Conservation (phyloP, 2,797 vertebrate species). For the Syngnathus rostellatus region DNA sequence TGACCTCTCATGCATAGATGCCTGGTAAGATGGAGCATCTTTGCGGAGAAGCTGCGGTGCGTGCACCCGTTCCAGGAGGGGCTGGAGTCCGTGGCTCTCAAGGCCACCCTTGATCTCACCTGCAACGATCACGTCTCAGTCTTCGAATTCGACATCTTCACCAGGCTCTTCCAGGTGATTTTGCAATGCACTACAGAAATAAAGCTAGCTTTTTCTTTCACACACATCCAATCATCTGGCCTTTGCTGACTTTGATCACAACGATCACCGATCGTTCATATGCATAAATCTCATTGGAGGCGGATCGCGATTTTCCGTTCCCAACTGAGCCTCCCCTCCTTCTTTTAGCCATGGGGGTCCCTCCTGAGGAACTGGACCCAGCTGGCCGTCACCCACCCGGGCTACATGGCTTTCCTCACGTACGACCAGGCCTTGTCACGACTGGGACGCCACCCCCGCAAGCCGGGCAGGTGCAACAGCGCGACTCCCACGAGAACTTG, state of each 20-base stretch:
- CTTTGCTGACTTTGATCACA: too few relatives aligned
- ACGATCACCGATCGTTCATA: neutral
- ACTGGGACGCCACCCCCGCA: conserved; percentile 95
- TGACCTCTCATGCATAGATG: conserved; percentile 57
- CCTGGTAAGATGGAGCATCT: conserved; percentile 72
- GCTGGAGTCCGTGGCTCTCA: conserved; percentile 93
- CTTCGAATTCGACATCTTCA: conserved; percentile 99
- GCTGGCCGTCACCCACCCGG: conserved; percentile 92
- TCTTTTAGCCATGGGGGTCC: conserved; percentile 86
- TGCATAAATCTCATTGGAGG: neutral
- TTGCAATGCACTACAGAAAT: too few relatives aligned
- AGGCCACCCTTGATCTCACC: conserved; percentile 95
- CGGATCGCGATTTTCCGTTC: too few relatives aligned
- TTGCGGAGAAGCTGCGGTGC: conserved; percentile 63
- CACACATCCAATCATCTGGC: too few relatives aligned
- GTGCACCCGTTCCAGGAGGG: conserved; percentile 73
- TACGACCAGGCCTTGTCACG: conserved; percentile 96
- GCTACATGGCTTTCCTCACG: conserved; percentile 97
- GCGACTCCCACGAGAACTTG: conserved; percentile 15
- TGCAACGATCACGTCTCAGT: conserved; percentile 99
- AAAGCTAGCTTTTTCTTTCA: too few relatives aligned
- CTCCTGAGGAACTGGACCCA: conserved; percentile 97
- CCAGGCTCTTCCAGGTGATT: conserved; percentile 89
- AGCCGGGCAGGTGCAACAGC: conserved; percentile 85
- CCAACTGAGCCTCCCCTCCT: too few relatives aligned